Base-by-base conservation (phyloP, 92 coral and sea anemone genomes). In the Phenganax marumi region DNA sequence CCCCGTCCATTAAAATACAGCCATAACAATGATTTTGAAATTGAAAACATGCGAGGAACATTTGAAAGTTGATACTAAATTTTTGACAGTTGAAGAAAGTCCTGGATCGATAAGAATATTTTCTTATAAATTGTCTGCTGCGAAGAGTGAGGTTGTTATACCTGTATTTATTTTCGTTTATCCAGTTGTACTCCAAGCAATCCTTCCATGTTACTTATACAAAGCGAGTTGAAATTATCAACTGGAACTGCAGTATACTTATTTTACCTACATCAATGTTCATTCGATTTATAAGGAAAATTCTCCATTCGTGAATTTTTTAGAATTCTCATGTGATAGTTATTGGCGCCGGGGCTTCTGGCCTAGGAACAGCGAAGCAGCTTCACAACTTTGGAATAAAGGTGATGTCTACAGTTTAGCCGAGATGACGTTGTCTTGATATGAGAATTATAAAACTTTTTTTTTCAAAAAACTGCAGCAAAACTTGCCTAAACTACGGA, bases 331-430 rank as follows among this genome's bases (percentile, higher is more conserved):
- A 62, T 22, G 98, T 92, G 3, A 58, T 95, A 12, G 96, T 95
- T 17, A 64, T 95, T 57, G 98, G 98, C 50, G 98, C 98, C n/a
- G 98, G 98, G 2, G 96, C 96, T 8, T 85, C 98, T 24, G 98
- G 98, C 4, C 84, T 95, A 68, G 90, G 97, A 16, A 97, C 98
- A 4, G 97, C 98, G 24, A 92, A 86, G 74, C 98, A 95, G 86
- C 96, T 95, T n/a, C 74, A 55, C 54, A 92, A 82, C 57, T 95
- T 92, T 88, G 97, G 97, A 64, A 65, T 91, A 39, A 87, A 89
- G 97, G 98, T 33, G 43, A 33, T 33, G 5, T 33, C 5, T 93
- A 73, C 46, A 61, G 52, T 48, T 52, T 6, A 50, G 23, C 33
- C 58, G 60, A 63, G 64, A 62, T 16, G 24, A 26, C 61, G 17